These are phyloP conservation scores for Epinephelus cyanopodus DNA, from an alignment of 2,113 vertebrate genomes.

Conservation along the genomic window DNA sequence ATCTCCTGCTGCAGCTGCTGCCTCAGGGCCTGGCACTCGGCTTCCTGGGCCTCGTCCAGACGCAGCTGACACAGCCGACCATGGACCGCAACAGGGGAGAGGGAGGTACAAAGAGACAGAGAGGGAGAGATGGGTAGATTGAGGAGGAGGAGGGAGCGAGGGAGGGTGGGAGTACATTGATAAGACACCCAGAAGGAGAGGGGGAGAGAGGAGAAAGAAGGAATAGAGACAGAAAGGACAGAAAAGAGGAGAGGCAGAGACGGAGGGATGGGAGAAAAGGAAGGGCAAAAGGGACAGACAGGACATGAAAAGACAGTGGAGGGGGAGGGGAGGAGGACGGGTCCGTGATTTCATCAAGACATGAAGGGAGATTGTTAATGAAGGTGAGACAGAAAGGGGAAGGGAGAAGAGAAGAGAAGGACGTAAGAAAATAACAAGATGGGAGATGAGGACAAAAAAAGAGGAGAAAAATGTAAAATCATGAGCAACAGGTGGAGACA, in stretches of 20 bases:
- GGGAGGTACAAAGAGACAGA: constrained; percentile 40
- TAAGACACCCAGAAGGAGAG: constrained; percentile 20
- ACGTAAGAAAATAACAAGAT: background rate
- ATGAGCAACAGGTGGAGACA: constrained; percentile 54
- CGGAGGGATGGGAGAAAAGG: background rate
- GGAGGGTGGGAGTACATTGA: constrained; percentile 15
- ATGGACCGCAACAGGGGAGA: constrained; percentile 26
- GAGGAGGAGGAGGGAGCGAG: background rate
- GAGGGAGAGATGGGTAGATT: background rate
- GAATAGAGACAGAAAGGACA: constrained; percentile 7
- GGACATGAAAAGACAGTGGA: constrained; percentile 5
- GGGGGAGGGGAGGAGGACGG: background rate
- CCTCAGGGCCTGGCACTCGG: constrained; percentile 98
- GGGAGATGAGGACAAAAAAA: background rate
- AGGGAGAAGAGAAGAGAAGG: background rate
- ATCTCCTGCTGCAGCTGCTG: constrained; percentile 99
- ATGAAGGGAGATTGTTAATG: background rate
- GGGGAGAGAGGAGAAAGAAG: background rate
- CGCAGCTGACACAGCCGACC: constrained; percentile 88
- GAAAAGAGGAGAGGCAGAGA: background rate
- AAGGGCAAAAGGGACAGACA: constrained; percentile 32
- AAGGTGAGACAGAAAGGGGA: constrained; percentile 2
- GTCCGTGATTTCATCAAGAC: background rate
- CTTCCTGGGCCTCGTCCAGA: constrained; percentile 98
- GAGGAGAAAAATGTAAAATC: background rate